phyloP scores from a whole-genome alignment of 2,113 vertebrate genomes.

The Gymnogyps californianus region DNA sequence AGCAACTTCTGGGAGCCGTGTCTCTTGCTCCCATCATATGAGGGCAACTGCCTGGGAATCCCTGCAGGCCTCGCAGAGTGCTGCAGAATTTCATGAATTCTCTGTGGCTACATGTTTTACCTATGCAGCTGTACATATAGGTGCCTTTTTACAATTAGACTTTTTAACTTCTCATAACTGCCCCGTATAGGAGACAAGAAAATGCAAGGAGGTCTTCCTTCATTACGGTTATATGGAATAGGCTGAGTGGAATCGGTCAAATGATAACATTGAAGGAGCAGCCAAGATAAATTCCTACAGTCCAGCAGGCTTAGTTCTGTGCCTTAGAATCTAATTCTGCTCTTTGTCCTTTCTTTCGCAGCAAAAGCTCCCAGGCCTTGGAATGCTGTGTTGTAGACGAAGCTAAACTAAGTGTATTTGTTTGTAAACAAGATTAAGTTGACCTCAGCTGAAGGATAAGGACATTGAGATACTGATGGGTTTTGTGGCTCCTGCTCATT shows the following conservation, averaged over 20 bases:
- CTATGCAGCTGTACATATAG: not conserved
- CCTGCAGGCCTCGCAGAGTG: not conserved
- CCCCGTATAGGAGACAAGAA: not conserved
- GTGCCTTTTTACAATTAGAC: not conserved
- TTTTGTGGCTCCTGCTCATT: not conserved
- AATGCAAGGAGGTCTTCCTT: not conserved
- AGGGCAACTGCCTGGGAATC: not conserved
- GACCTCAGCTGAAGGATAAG: not conserved
- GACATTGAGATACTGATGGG: rapidly evolving
- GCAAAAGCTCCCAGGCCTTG: not conserved
- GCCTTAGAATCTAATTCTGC: not conserved
- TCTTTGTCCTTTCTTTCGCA: not conserved
- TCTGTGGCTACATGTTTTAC: not conserved
- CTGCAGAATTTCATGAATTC: not conserved
- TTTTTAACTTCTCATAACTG: not conserved
- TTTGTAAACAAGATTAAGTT: not conserved
- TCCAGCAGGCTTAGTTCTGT: not conserved
- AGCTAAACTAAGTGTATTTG: not conserved
- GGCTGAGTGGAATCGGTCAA: not conserved
- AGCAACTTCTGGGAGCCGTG: not conserved
- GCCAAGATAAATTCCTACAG: not conserved
- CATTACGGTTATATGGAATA: not conserved
- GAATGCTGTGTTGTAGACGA: not conserved
- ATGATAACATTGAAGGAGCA: not conserved
- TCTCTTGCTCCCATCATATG: not conserved